Evolutionary conservation across 2,888 invertebrate genomes (phyloP).

Genomic region (Anoncus sp.): DNA sequence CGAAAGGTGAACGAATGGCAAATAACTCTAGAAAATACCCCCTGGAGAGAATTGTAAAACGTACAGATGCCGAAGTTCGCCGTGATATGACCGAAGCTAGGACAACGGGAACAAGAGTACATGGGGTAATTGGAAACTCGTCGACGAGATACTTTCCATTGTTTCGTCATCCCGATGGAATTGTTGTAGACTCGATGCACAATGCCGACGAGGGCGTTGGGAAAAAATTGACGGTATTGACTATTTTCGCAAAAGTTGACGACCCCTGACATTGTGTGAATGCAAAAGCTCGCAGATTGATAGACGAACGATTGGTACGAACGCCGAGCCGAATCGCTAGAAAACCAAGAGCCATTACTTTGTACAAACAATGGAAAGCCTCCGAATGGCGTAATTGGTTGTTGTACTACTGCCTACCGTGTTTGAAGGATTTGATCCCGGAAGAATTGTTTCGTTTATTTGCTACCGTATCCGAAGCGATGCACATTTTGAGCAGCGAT

Average conservation of each 20-base stretch:
- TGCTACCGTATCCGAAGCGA: slow-evolving; percentile 34
- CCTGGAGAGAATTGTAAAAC: slow-evolving; percentile 13
- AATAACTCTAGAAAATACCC: slow-evolving; percentile 22
- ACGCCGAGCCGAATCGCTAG: slow-evolving; percentile 29
- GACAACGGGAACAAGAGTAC: background rate
- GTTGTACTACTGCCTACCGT: slow-evolving; percentile 22
- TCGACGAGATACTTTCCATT: slow-evolving; percentile 11
- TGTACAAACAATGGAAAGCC: slow-evolving; percentile 33
- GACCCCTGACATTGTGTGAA: background rate
- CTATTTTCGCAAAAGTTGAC: background rate
- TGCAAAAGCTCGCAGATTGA: background rate
- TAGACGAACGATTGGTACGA: slow-evolving; percentile 37
- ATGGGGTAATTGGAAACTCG: slow-evolving; percentile 27
- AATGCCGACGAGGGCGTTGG: slow-evolving; percentile 43
- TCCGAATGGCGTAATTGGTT: slow-evolving; percentile 48
- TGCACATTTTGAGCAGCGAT: slow-evolving; percentile 34
- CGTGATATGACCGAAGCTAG: slow-evolving; percentile 16
- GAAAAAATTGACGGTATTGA: slow-evolving; percentile 30
- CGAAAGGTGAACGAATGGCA: slow-evolving; percentile 12
- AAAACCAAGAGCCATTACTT: slow-evolving; percentile 13
- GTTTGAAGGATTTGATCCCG: slow-evolving; percentile 27
- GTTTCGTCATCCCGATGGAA: slow-evolving; percentile 32
- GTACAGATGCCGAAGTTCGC: slow-evolving; percentile 24
- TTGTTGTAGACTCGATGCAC: slow-evolving; percentile 50
- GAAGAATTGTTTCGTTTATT: slow-evolving; percentile 32